Percentiles rank a stretch among this genome's conserved stretches.
Evolutionary conservation across 2,113 vertebrate species (phyloP).

Genomic region (Nothocercus julius): DNA sequence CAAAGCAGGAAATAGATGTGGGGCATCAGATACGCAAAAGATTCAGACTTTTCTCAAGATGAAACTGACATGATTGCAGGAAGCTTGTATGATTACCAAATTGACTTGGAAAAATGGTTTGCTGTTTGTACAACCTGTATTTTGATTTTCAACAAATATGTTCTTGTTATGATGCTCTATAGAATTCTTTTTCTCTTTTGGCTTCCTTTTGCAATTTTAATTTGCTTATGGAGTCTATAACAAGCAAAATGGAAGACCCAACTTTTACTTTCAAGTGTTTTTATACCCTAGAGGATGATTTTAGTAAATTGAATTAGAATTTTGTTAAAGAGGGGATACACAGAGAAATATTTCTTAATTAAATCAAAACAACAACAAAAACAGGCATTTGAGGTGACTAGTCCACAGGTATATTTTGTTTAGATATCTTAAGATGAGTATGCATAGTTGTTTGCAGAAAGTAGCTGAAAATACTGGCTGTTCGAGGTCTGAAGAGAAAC

Average conservation of each 20-base stretch:
- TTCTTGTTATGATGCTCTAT: background rate
- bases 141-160: background rate
- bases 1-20: background rate
- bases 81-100: background rate
- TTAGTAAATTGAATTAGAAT: background rate
- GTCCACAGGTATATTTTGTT: background rate
- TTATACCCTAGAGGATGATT: background rate
- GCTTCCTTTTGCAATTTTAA: background rate
- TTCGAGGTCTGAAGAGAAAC: background rate
- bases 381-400: background rate
- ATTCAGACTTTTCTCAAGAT: background rate
- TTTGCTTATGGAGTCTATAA: background rate
- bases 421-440: background rate
- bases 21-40: background rate
- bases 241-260: background rate
- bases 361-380: background rate
- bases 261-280: background rate
- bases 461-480: background rate
- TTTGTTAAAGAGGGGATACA: background rate
- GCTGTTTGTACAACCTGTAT: background rate
- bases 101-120: background rate
- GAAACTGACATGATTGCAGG: background rate
- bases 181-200: background rate
- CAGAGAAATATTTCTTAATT: background rate
- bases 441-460: background rate